A percentile compares a stretch with the other conserved stretches of the same genome.
These are phyloP conservation scores for Chaenogobius annularis DNA, from an alignment of 2,113 vertebrate species.

Conservation along the genomic window DNA sequence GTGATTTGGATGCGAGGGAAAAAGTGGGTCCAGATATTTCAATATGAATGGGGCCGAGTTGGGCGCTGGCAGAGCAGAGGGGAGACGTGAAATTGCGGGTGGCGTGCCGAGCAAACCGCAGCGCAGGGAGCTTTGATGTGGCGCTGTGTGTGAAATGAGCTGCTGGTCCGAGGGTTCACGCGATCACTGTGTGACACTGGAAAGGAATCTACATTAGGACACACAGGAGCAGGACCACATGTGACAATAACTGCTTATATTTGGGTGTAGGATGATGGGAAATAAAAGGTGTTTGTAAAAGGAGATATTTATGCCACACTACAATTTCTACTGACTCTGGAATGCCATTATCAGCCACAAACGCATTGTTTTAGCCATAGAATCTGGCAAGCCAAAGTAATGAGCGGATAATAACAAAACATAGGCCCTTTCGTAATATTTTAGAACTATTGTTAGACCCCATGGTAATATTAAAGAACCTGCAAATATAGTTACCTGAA, in stretches of 20 bases:
- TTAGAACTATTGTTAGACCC: too few relatives aligned
- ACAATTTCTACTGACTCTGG: too few relatives aligned
- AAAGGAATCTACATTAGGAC: background rate
- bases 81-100: constrained; percentile 72
- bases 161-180: constrained; percentile 67
- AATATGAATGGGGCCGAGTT: constrained; percentile 77
- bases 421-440: too few relatives aligned
- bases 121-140: constrained; percentile 77
- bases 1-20: constrained; percentile 54
- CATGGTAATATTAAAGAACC: too few relatives aligned
- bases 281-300: background rate
- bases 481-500: too few relatives aligned
- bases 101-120: constrained; percentile 67
- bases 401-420: too few relatives aligned
- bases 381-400: too few relatives aligned
- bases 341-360: too few relatives aligned
- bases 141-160: constrained; percentile 77
- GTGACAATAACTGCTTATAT: background rate
- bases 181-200: constrained; percentile 34
- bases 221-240: background rate
- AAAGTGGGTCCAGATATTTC: constrained; percentile 74
- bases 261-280: background rate
- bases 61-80: constrained; percentile 55
- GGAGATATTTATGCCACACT: too few relatives aligned
- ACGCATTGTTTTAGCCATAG: too few relatives aligned